Conservation (phyloP, 2,888 invertebrate genomes). For the Temnothorax rugatulus region DNA sequence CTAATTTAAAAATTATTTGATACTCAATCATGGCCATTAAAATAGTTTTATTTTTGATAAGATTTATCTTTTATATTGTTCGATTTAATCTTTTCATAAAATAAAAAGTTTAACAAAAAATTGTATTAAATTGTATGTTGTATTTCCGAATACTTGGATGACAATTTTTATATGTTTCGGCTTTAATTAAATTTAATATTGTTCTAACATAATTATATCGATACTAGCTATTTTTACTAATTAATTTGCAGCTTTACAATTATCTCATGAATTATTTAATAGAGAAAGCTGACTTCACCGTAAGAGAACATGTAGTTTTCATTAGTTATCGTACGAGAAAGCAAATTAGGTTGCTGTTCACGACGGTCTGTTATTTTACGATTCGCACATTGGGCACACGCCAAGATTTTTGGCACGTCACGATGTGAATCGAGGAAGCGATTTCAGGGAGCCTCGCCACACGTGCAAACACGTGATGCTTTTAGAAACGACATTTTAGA, state of each 20-base stretch:
- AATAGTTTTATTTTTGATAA: background rate
- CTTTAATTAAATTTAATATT: slow-evolving; percentile 15
- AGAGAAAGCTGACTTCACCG: background rate
- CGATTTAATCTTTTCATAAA: background rate
- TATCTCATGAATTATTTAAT: slow-evolving; percentile 15
- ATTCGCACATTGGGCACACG: slow-evolving; percentile 75
- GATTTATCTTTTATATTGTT: slow-evolving; percentile 44
- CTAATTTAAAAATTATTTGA: slow-evolving; percentile 5
- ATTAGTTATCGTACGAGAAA: slow-evolving; percentile 66
- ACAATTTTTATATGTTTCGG: background rate
- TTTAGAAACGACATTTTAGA: slow-evolving; percentile 43
- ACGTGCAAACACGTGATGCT: slow-evolving; percentile 48
- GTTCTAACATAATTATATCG: background rate
- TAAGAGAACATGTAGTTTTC: background rate
- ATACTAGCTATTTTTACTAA: background rate
- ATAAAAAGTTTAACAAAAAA: background rate
- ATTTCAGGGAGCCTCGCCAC: slow-evolving; percentile 40
- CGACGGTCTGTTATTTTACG: slow-evolving; percentile 77
- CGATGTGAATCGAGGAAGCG: slow-evolving; percentile 62
- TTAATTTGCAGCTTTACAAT: background rate
- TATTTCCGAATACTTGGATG: background rate
- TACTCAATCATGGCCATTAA: background rate
- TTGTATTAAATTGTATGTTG: background rate
- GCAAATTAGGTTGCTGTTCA: slow-evolving; percentile 73
- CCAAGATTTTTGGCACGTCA: slow-evolving; percentile 78